These are phyloP conservation scores for Ectemnius cavifrons DNA, from an alignment of 2,888 invertebrate species.

Conservation along the genomic window DNA sequence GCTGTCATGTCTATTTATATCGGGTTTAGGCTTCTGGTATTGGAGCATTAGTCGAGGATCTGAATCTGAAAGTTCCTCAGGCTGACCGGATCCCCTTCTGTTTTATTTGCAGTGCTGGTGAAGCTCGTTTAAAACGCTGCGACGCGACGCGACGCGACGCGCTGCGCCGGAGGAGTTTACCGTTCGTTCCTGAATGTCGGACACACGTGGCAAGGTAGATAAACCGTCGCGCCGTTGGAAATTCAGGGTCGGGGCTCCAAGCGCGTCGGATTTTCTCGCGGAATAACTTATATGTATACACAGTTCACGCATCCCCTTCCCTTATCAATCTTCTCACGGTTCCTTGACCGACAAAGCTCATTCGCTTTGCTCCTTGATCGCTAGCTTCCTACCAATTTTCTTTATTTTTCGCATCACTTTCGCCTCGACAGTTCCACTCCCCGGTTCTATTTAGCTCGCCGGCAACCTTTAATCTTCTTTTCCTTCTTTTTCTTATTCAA, in stretches of 20 bases:
- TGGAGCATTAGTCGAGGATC: no score
- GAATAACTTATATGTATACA: slow-evolving; percentile 12
- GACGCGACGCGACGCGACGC: slow-evolving; percentile 12
- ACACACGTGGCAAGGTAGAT: slow-evolving; percentile 28
- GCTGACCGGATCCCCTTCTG: not conserved
- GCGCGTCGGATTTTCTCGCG: slow-evolving; percentile 28
- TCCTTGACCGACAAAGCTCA: slow-evolving; percentile 45
- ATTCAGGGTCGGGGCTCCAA: slow-evolving; percentile 53
- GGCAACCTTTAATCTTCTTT: no score
- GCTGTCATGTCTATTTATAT: no score
- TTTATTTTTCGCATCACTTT: slow-evolving; percentile 8
- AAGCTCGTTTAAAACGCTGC: not conserved
- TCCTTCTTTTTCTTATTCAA: no score
- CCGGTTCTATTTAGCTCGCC: no score
- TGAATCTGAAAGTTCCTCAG: no score
- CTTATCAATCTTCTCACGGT: slow-evolving; percentile 37
- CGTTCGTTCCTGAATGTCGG: slow-evolving; percentile 42
- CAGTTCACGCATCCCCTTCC: not conserved
- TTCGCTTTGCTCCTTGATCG: not conserved
- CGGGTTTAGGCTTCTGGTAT: no score
- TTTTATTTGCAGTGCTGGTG: slow-evolving; percentile 1
- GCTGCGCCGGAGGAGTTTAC: slow-evolving; percentile 27
- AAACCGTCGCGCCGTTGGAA: slow-evolving; percentile 24
- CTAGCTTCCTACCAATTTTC: not conserved
- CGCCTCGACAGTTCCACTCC: not conserved